phyloP scores from a whole-genome alignment of 1,140 invertebrate species.

The Drosophila parvula region DNA sequence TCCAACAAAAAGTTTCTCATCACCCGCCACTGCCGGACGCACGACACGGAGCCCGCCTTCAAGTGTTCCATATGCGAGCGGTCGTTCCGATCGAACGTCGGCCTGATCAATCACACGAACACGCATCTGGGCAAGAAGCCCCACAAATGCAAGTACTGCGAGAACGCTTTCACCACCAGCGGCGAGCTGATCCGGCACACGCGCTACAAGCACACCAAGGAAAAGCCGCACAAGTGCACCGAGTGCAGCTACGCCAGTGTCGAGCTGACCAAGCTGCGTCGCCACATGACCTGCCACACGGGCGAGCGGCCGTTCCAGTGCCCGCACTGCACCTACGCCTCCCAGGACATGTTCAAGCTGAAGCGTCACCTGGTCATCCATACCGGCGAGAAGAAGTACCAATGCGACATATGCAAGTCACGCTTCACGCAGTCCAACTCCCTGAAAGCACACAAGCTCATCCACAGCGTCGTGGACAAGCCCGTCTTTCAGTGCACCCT shows the following conservation, averaged over 20 bases:
- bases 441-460: constrained; percentile 96
- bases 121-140: constrained; percentile 98
- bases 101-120: constrained; percentile 97
- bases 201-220: constrained; percentile 95
- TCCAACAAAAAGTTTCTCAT: constrained; percentile 95
- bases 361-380: constrained; percentile 97
- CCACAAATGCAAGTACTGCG: constrained; percentile 96
- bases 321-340: constrained; percentile 98
- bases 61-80: constrained; percentile 96
- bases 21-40: constrained; percentile 97
- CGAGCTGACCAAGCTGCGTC: constrained; percentile 95
- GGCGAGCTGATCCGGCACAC: constrained; percentile 97
- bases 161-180: constrained; percentile 97
- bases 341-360: constrained; percentile 98
- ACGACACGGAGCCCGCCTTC: constrained; percentile 97
- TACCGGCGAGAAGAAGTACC: constrained; percentile 92
- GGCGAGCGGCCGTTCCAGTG: constrained; percentile 90
- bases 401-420: constrained; percentile 96
- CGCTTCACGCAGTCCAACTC: constrained; percentile 98
- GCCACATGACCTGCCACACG: constrained; percentile 97
- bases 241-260: constrained; percentile 98
- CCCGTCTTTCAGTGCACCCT: constrained; percentile 97
- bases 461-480: constrained; percentile 96
- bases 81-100: constrained; percentile 97
- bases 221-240: constrained; percentile 97